phyloP scores from a whole-genome alignment of 2,888 invertebrate genomes.

The Nomada fucata region DNA sequence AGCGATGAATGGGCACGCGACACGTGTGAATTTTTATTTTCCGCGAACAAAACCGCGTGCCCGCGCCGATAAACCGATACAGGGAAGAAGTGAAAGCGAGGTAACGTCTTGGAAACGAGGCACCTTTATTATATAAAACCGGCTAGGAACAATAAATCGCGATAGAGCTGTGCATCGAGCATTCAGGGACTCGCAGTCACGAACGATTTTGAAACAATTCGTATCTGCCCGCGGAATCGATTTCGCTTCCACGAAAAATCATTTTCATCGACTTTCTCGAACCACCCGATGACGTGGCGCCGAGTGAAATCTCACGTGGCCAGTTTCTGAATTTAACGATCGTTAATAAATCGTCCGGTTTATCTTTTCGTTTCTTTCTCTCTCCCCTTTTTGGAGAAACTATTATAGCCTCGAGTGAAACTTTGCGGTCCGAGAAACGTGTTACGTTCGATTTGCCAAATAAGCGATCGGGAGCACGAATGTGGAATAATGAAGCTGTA shows the following conservation, averaged over 20 bases:
- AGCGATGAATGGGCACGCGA: constrained; percentile 21
- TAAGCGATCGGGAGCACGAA: too few species aligned
- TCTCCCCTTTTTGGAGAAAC: not conserved
- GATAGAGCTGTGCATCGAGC: not conserved
- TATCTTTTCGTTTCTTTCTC: too few species aligned
- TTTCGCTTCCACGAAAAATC: constrained; percentile 18
- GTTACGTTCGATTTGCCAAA: not conserved
- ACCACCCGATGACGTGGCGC: too few species aligned
- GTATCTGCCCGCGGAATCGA: not conserved
- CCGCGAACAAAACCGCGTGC: constrained; percentile 15
- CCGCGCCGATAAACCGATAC: constrained; percentile 43
- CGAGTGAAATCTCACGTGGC: not conserved
- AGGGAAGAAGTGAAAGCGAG: constrained; percentile 53
- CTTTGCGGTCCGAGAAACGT: not conserved
- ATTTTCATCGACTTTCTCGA: constrained; percentile 25
- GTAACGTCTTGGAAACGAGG: constrained; percentile 40
- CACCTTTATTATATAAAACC: constrained; percentile 53
- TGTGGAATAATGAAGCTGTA: not conserved
- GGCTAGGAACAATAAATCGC: constrained; percentile 39
- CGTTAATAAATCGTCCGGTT: constrained; percentile 2
- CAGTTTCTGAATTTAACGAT: constrained; percentile 18
- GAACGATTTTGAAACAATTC: constrained; percentile 25
- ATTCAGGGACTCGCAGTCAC: constrained; percentile 15
- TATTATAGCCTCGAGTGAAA: not conserved
- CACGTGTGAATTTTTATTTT: constrained; percentile 28